Base-by-base conservation (phyloP, 2,888 invertebrate species). In the Anoncus sp. region DNA sequence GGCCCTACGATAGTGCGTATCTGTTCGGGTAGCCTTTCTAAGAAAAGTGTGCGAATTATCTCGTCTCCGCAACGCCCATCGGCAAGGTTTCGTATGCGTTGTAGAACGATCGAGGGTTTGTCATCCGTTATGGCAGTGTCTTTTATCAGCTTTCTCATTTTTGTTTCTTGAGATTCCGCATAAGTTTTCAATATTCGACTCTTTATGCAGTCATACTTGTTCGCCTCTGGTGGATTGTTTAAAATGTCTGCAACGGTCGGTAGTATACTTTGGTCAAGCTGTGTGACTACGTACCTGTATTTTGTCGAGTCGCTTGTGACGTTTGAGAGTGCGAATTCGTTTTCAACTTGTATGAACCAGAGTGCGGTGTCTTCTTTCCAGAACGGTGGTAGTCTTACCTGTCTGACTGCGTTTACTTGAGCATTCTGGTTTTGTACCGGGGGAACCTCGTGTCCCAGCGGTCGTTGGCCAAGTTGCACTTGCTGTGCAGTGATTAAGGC, bases 341-440 rank as follows among this genome's bases (percentile, higher is more conserved):
- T 59, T 40, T 82, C 81, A 9, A 81, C 40, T 22, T 79, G 75
- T 7, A 10, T 20, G 22, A 82, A 79, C 80, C 81, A 83, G 2
- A 82, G 47, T 10, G 49, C 53, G 2, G 76, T 57, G 5, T 79
- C 71, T 18, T 63, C 53, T 18, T 66, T 73, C 82, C 79, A 82
- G 47, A 80, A 79, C 1, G 75, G 75, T 18, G 79, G 77, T 14
- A 83, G 43, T 63, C n/a, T n/a, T n/a, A n/a, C n/a, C n/a, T n/a
- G n/a, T n/a, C n/a, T n/a, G n/a, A n/a, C n/a, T n/a, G n/a, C n/a
- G n/a, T n/a, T n/a, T n/a, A n/a, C n/a, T n/a, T n/a, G n/a, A n/a
- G n/a, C n/a, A n/a, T n/a, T n/a, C n/a, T n/a, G n/a, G n/a, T n/a
- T n/a, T n/a, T n/a, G n/a, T n/a, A n/a, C n/a, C n/a, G n/a, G n/a